Percentiles rank a stretch among this genome's conserved stretches.
These are phyloP conservation scores for Lepus townsendii DNA, from an alignment of 2,797 vertebrate species.

Conservation along the genomic window DNA sequence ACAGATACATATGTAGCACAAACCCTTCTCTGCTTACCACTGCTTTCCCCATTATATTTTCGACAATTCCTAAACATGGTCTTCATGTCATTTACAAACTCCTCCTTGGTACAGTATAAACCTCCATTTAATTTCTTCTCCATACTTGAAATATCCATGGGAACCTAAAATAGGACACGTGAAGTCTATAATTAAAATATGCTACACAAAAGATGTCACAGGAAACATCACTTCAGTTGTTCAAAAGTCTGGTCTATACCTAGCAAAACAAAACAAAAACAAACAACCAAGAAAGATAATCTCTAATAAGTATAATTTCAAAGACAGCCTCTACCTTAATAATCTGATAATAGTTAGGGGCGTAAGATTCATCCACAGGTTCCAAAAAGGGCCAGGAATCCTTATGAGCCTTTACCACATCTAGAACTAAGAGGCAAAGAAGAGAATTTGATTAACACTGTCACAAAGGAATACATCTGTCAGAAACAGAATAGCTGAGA, in stretches of 20 bases:
- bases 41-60: constrained; percentile 98
- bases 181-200: neutral
- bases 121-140: constrained; percentile 97
- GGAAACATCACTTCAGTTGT: neutral
- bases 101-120: constrained; percentile 96
- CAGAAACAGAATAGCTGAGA: neutral
- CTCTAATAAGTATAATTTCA: neutral
- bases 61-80: constrained; percentile 98
- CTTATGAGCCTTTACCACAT: constrained; percentile 97
- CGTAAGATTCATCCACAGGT: constrained; percentile 98
- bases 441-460: neutral
- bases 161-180: constrained; percentile 89
- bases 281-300: neutral
- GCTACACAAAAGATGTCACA: neutral
- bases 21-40: constrained; percentile 91
- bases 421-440: constrained; percentile 91
- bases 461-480: neutral
- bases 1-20: neutral
- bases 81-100: constrained; percentile 97
- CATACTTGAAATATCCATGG: constrained; percentile 99
- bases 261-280: neutral
- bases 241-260: neutral
- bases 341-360: constrained; percentile 98
- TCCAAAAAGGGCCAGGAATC: constrained; percentile 99
- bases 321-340: constrained; percentile 92